Percentiles rank a stretch among this genome's conserved stretches.
These are phyloP conservation scores for Aradus depressus DNA, from an alignment of 2,888 invertebrate genomes.

Conservation along the genomic window DNA sequence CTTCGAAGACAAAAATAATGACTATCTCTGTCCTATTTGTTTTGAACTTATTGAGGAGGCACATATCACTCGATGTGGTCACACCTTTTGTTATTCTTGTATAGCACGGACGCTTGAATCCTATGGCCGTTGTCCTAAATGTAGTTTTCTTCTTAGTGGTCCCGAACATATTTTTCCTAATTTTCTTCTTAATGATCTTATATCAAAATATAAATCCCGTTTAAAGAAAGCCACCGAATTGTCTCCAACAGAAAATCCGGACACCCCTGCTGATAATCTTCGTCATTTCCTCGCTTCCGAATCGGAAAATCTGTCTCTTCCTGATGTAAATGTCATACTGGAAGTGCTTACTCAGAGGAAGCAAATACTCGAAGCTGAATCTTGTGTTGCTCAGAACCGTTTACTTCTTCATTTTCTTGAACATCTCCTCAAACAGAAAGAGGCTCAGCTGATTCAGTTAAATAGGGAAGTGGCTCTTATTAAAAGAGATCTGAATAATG, in stretches of 20 bases:
- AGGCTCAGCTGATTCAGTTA: slow-evolving; percentile 53
- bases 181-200: slow-evolving; percentile 69
- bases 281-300: slow-evolving; percentile 55
- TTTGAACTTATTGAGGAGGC: slow-evolving; percentile 82
- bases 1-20: slow-evolving; percentile 55
- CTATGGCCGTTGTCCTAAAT: slow-evolving; percentile 68
- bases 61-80: slow-evolving; percentile 83
- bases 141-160: slow-evolving; percentile 57
- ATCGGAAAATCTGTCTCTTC: slow-evolving; percentile 58
- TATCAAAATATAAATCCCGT: slow-evolving; percentile 51
- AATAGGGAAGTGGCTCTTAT: slow-evolving; percentile 62
- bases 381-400: slow-evolving; percentile 64
- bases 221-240: slow-evolving; percentile 30
- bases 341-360: slow-evolving; percentile 68
- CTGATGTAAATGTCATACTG: slow-evolving; percentile 71
- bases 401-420: slow-evolving; percentile 74
- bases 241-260: slow-evolving; percentile 36
- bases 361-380: slow-evolving; percentile 68
- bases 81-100: slow-evolving; percentile 81
- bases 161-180: slow-evolving; percentile 73
- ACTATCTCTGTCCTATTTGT: slow-evolving; percentile 67
- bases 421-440: slow-evolving; percentile 61
- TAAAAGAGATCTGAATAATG: slow-evolving; percentile 58
- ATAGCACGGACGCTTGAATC: slow-evolving; percentile 55
- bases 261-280: slow-evolving; percentile 38